phyloP scores from a whole-genome alignment of 2,797 vertebrate species.

The Poeciliopsis turneri region DNA sequence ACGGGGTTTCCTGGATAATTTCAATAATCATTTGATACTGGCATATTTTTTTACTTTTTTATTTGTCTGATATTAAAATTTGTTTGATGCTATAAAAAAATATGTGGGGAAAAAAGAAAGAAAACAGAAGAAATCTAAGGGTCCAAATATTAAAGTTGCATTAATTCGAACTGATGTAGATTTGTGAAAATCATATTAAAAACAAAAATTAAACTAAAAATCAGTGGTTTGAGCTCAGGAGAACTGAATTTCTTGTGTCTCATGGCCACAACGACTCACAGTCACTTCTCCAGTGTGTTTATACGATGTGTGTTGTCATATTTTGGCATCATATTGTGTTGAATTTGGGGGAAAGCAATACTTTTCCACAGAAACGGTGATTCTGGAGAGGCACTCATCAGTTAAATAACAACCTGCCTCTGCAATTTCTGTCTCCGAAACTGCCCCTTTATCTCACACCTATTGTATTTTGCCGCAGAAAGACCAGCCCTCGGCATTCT shows the following conservation, averaged over 20 bases:
- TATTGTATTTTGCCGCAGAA: conserved; percentile 57
- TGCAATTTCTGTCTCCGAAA: conserved; percentile 55
- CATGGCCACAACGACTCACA: conserved; percentile 7
- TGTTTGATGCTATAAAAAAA: background rate
- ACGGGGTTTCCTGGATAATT: background rate
- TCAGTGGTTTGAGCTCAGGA: background rate
- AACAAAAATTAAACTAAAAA: background rate
- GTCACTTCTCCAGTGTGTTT: conserved; percentile 53
- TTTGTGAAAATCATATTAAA: background rate
- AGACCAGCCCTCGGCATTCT: conserved; percentile 57
- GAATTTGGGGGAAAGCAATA: conserved; percentile 56
- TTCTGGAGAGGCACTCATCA: conserved; percentile 70
- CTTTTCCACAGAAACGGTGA: conserved; percentile 66
- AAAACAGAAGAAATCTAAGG: no score
- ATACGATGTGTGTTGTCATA: conserved; percentile 55
- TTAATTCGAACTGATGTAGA: background rate
- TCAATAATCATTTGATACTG: background rate
- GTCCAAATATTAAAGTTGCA: background rate
- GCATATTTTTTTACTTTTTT: background rate
- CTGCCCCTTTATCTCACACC: conserved; percentile 66
- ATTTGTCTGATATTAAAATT: background rate
- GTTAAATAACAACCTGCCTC: conserved; percentile 72
- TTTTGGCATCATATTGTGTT: conserved; percentile 62
- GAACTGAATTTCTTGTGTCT: conserved; percentile 9
- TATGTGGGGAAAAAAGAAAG: background rate